Percentiles rank a stretch among this genome's conserved stretches.
These are phyloP conservation scores for Amblyornis subalaris DNA, from an alignment of 2,113 vertebrate genomes.

Conservation along the genomic window DNA sequence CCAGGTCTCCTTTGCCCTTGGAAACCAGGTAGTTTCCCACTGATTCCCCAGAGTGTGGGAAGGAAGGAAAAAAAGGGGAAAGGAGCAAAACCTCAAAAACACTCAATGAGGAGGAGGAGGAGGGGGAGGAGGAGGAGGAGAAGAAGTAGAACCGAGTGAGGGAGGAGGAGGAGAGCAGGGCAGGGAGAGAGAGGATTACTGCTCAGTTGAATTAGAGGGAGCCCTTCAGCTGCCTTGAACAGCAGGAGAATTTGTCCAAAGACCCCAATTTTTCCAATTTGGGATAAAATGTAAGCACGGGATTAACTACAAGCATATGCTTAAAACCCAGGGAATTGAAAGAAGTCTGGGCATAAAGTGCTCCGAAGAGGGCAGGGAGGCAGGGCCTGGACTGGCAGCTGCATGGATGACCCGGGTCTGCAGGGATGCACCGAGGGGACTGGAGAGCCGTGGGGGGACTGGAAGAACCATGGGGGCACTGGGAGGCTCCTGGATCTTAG, in stretches of 20 bases:
- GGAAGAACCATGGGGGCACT: background rate
- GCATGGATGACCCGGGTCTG: accelerated
- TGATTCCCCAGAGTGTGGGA: background rate
- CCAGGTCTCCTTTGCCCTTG: background rate
- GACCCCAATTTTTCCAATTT: constrained; percentile 49
- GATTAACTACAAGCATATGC: constrained; percentile 55
- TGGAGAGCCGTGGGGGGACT: background rate
- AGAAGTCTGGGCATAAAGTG: background rate
- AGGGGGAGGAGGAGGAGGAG: background rate
- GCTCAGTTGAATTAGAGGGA: constrained; percentile 32
- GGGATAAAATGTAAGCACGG: constrained; percentile 30
- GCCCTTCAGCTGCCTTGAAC: constrained; percentile 43
- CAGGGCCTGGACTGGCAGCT: background rate
- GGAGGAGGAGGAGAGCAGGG: background rate
- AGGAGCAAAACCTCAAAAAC: background rate
- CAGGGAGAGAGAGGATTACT: constrained; percentile 34
- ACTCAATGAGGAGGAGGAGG: background rate
- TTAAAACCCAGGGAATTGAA: constrained; percentile 42
- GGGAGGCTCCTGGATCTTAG: background rate
- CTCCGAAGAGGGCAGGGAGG: background rate
- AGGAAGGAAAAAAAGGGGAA: background rate
- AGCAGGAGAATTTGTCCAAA: constrained; percentile 57
- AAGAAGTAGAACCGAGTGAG: background rate
- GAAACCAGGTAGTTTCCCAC: background rate
- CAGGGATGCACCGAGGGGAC: background rate